These are phyloP conservation scores for Coregonus sp. DNA, from an alignment of 2,797 vertebrate genomes.

Conservation along the genomic window DNA sequence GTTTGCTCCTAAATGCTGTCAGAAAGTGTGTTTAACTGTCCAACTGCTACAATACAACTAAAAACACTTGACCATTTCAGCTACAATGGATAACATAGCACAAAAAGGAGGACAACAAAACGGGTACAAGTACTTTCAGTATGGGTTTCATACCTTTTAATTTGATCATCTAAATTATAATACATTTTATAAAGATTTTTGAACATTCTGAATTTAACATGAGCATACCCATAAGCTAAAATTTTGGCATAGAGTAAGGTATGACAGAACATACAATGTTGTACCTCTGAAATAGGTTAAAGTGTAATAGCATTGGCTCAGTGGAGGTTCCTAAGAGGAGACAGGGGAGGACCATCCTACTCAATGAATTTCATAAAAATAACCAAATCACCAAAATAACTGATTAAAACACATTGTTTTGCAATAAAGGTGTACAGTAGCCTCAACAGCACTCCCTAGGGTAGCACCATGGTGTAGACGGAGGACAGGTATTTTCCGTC, in stretches of 20 bases:
- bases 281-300: neutral
- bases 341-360: too few relatives aligned
- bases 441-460: too few relatives aligned
- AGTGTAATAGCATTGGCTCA: neutral
- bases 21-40: constrained; percentile 2
- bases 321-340: too few relatives aligned
- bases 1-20: constrained; percentile 2
- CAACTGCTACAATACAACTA: neutral
- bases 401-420: too few relatives aligned
- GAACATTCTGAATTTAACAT: neutral
- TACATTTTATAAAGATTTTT: neutral
- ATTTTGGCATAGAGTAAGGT: neutral
- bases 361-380: too few relatives aligned
- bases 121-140: neutral
- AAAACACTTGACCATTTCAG: neutral
- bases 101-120: neutral
- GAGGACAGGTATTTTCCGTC: too few relatives aligned
- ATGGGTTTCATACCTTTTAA: neutral
- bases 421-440: too few relatives aligned
- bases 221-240: neutral
- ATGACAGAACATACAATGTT: neutral
- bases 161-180: neutral
- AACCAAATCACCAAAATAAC: too few relatives aligned
- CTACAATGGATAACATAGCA: neutral
- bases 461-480: too few relatives aligned